phyloP scores from a whole-genome alignment of 2,888 invertebrate species.

The Pediacus dermestoides region DNA sequence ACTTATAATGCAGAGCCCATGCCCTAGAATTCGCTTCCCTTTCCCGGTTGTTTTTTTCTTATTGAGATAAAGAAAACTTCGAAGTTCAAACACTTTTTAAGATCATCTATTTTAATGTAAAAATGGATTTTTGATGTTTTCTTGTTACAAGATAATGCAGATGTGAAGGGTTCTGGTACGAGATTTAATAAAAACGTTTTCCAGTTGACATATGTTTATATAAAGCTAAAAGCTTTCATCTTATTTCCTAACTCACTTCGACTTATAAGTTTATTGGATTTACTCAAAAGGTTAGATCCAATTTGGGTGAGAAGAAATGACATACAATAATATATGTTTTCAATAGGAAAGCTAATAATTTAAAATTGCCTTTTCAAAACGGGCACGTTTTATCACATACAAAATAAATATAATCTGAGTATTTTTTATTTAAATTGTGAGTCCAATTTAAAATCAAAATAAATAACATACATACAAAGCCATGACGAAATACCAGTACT shows the following conservation, averaged over 20 bases:
- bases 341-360: slow-evolving; percentile 4
- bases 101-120: slow-evolving; percentile 41
- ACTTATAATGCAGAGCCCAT: no score
- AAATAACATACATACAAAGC: no score
- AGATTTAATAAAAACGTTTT: slow-evolving; percentile 36
- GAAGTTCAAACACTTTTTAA: slow-evolving; percentile 31
- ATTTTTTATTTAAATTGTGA: no score
- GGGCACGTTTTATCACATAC: no score
- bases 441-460: no score
- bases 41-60: no score
- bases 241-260: slow-evolving; percentile 30
- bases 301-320: slow-evolving; percentile 26
- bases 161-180: slow-evolving; percentile 27
- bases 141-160: slow-evolving; percentile 32
- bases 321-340: slow-evolving; percentile 22
- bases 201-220: slow-evolving; percentile 36
- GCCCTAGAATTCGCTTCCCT: no score
- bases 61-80: slow-evolving; percentile 29
- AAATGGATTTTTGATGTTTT: slow-evolving; percentile 44
- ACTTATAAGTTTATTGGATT: slow-evolving; percentile 34
- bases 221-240: slow-evolving; percentile 37
- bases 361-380: slow-evolving; percentile 1
- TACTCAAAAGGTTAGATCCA: slow-evolving; percentile 30
- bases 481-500: no score
- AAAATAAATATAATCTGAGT: no score